Conservation (phyloP, 2,888 invertebrate genomes). For the Ectemnius cavifrons region DNA sequence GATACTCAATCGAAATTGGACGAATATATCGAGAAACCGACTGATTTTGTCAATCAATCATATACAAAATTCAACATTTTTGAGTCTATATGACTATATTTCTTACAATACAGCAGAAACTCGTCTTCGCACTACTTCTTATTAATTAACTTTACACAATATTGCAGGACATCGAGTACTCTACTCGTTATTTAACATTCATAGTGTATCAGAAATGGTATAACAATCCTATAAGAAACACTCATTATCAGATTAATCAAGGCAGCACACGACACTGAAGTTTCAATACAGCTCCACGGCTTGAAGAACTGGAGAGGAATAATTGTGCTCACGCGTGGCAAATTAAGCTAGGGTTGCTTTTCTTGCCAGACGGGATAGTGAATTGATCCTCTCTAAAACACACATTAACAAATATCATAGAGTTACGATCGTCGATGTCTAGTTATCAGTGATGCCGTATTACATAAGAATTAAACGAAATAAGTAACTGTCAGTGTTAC, state of each 20-base stretch:
- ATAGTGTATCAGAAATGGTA: background rate
- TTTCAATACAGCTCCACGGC: background rate
- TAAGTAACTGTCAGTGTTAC: slow-evolving; percentile 2
- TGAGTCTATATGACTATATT: slow-evolving; percentile 36
- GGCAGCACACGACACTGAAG: background rate
- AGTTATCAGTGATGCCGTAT: slow-evolving; percentile 2
- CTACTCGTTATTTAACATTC: background rate
- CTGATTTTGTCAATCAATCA: slow-evolving; percentile 32
- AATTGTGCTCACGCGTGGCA: background rate
- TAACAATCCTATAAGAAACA: background rate
- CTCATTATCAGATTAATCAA: too few relatives aligned
- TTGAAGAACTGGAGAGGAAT: background rate
- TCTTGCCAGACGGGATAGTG: too few relatives aligned
- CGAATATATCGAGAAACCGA: slow-evolving; percentile 24
- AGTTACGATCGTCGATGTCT: slow-evolving; percentile 6
- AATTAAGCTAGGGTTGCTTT: too few relatives aligned
- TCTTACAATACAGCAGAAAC: slow-evolving; percentile 13
- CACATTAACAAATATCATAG: slow-evolving; percentile 4
- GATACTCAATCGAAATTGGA: slow-evolving; percentile 3
- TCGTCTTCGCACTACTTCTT: slow-evolving; percentile 18
- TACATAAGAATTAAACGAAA: slow-evolving; percentile 1
- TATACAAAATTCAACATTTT: slow-evolving; percentile 34
- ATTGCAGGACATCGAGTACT: background rate
- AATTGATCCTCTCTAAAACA: too few relatives aligned
- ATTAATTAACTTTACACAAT: slow-evolving; percentile 6